These are phyloP conservation scores for Trinectes maculatus DNA, from an alignment of 2,113 vertebrate species.

Conservation along the genomic window DNA sequence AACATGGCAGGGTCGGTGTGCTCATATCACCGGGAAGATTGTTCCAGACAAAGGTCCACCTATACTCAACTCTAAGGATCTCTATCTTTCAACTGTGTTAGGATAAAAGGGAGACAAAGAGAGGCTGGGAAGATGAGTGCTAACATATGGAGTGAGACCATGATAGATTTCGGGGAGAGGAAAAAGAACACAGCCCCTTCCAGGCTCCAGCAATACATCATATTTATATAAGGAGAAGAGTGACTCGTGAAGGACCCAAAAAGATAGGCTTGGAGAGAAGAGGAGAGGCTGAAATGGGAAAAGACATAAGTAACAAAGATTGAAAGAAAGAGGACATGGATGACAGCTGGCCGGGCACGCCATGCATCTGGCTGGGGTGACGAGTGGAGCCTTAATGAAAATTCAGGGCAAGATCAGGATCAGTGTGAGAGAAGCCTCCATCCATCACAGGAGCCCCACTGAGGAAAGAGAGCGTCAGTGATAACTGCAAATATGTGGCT, in stretches of 20 bases:
- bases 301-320: slow-evolving; percentile 53
- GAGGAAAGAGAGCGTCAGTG: slow-evolving; percentile 49
- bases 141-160: slow-evolving; percentile 17
- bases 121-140: not conserved
- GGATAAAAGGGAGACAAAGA: slow-evolving; percentile 28
- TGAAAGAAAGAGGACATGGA: slow-evolving; percentile 53
- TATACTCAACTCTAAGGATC: slow-evolving; percentile 7
- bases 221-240: slow-evolving; percentile 47
- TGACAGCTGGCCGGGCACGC: slow-evolving; percentile 73
- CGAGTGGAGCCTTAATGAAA: slow-evolving; percentile 72
- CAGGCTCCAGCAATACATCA: slow-evolving; percentile 56
- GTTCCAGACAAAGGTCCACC: slow-evolving; percentile 22
- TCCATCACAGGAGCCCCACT: slow-evolving; percentile 73
- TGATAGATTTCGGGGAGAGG: slow-evolving; percentile 55
- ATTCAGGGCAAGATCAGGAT: slow-evolving; percentile 77
- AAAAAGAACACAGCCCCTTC: slow-evolving; percentile 44
- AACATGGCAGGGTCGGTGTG: slow-evolving; percentile 56
- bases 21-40: slow-evolving; percentile 42
- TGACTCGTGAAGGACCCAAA: slow-evolving; percentile 58
- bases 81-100: slow-evolving; percentile 29
- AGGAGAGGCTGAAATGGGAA: slow-evolving; percentile 13
- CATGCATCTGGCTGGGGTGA: slow-evolving; percentile 72
- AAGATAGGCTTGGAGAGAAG: slow-evolving; percentile 23
- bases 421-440: slow-evolving; percentile 67
- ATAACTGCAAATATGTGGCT: slow-evolving; percentile 56